Evolutionary conservation across 1,140 invertebrate genomes (phyloP).

Genomic region (Drosophila ananassae): DNA sequence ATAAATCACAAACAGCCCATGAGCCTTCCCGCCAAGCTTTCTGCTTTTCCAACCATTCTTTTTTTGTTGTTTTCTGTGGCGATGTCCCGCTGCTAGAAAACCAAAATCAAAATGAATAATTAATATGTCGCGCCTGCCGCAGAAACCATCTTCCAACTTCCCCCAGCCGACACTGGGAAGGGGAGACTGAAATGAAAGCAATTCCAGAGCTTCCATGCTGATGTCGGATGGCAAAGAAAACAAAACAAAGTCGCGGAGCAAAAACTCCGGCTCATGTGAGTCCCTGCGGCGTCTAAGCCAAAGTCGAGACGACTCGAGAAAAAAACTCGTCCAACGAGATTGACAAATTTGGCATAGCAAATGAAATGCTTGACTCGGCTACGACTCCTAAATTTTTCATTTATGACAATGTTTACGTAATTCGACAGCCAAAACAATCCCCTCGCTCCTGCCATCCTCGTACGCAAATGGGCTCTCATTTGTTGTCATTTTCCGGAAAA

Average conservation of each 20-base stretch:
- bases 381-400: slow-evolving; percentile 71
- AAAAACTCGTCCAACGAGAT: slow-evolving; percentile 42
- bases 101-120: slow-evolving; percentile 81
- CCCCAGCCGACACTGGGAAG: slow-evolving; percentile 21
- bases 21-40: slow-evolving; percentile 22
- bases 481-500: slow-evolving; percentile 50
- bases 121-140: slow-evolving; percentile 78
- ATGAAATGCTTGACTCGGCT: slow-evolving; percentile 63
- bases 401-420: slow-evolving; percentile 82
- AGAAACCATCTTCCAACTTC: slow-evolving; percentile 50
- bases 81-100: slow-evolving; percentile 54
- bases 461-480: slow-evolving; percentile 74
- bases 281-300: slow-evolving; percentile 57
- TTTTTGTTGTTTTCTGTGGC: background rate
- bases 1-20: slow-evolving; percentile 72
- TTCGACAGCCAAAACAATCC: slow-evolving; percentile 76
- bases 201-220: slow-evolving; percentile 21
- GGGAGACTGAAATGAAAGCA: slow-evolving; percentile 7
- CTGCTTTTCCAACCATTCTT: slow-evolving; percentile 3
- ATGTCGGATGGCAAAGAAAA: slow-evolving; percentile 48
- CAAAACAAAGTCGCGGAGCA: slow-evolving; percentile 45
- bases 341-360: slow-evolving; percentile 74
- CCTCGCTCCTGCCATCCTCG: background rate
- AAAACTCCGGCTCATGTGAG: slow-evolving; percentile 51
- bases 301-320: slow-evolving; percentile 22